Base-by-base conservation (phyloP, 2,888 invertebrate species). In the Diplolepis rosae region DNA sequence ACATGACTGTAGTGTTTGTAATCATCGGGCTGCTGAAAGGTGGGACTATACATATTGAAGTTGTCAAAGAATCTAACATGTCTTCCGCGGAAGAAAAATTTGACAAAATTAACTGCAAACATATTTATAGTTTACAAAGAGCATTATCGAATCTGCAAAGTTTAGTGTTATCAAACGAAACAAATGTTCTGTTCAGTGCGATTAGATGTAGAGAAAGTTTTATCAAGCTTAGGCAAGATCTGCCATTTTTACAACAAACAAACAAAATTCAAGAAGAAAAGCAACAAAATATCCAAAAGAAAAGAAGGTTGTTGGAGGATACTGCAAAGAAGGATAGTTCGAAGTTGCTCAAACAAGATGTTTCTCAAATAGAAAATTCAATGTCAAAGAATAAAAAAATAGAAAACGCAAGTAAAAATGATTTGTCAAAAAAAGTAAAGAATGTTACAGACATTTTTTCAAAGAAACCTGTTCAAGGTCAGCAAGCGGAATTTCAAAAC, bases 61-160 rank as follows among this genome's bases (percentile, higher is more conserved):
- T 90, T n/a, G 88, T 89, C 1, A 85, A 80, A 65, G 87, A 84
- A 7, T 75, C 78, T n/a, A 82, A 89, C 65, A 69, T 89, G 30
- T 74, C 72, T 2, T 30, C 69, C 6, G 82, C 84, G 0, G 87
- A 85, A 73, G 48, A 83, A 13, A 87, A 88, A 51, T 89, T 88
- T 67, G 70, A 74, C 1, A 82, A 80, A 66, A 77, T 90, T 11
- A 79, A 85, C 27, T 88, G 89, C 0, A 84, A 90, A 68, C 90
- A 90, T 74, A 72, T 90, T 32, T 90, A 90, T 71, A 89, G 90
- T 65, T 68, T 90, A 15, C 89, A 89, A 71, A 89, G 87, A 76
- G 70, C 78, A 7, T 70, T 88, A n/a, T 74, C 78, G 0, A 80
- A 86, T 28, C 73, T 87, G 27, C 80, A 85, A 66, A 48, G 84